Base-by-base conservation (phyloP, 2,797 vertebrate genomes). In the Garrulus glandarius region DNA sequence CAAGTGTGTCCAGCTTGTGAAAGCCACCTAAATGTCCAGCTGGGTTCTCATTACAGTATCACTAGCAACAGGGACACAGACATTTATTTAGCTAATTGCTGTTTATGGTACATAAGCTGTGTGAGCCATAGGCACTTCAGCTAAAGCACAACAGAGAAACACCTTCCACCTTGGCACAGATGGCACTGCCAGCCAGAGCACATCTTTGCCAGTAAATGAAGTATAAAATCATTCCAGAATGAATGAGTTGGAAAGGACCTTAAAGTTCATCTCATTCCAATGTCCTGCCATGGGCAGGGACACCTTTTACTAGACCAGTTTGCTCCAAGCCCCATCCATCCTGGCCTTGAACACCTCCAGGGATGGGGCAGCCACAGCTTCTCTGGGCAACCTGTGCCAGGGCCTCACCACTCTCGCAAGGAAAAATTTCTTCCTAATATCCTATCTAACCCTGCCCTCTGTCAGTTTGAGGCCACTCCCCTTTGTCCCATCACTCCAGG, bases 251-350 rank as follows among this genome's bases (percentile, higher is more conserved):
- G 72, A 84, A 71, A 50, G 37, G 18, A 64, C 34, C 18, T 83
- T 19, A 47, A 70, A 32, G 29, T 5, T 57, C 17, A 32, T 57
- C 43, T 57, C 21, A 50, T 71, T 89, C 37, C 37, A 70, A 34
- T 13, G 8, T 11, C 17, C 24, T 77, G 50, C 37, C 7, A 3
- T 6, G 2, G 10, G 10, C 44, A 52, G 52, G 52, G 46, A 59
- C 29, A 52, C 3, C 15, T 46, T 53, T 13, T 10, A 47, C 2
- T 41, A 17, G 0, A 0, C 9, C 65, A 47, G 39, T 8, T 18
- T 71, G 11, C 46, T 71, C 39, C 46, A 32, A 71, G 26, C 22
- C 22, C 52, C 2, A 4, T 65, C 64, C 34, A 84, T 2, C 21
- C 13, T 36, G 30, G 15, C 26, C 52, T 71, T 46, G 65, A 5